Base-by-base conservation (phyloP, 2,797 vertebrate species). In the Philypnodon macrostomus region DNA sequence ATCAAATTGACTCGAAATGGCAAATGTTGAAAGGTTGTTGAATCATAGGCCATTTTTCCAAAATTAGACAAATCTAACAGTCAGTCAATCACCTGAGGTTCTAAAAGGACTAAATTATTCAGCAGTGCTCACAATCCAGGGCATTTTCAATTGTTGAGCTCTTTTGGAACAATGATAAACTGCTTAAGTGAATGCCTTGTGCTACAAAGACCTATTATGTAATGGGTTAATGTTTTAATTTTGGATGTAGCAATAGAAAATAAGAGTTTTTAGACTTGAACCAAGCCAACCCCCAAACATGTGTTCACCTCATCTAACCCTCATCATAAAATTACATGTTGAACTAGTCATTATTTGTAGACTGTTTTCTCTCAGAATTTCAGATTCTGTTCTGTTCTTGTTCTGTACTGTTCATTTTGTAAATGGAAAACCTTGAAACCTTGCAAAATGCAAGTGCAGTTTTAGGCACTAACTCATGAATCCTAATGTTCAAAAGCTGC, bases 91-190 rank as follows among this genome's bases (percentile, higher is more conserved):
- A 77, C 58, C 35, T 26, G 62, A 58, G 47, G 68, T 83, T 81
- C 66, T 78, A 80, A 84, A 71, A 40, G 67, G 33, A 18, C 56
- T 21, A 65, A 85, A 81, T 80, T 70, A 59, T 70, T 61, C 53
- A 12, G 66, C 60, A 60, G 49, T 49, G 31, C 55, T 60, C 59
- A 58, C 34, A 53, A 56, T 63, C 45, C n/a, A 59, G 51, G 47
- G 24, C 37, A 21, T 56, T 58, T 58, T 61, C 57, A 24, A 51
- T 38, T 34, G 4, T 61, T 71, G 47, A 62, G 14, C 41, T 44
- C 24, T 56, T 39, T 23, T 23, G 3, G 6, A 23, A 23, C n/a
- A n/a, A n/a, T n/a, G n/a, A n/a, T n/a, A n/a, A n/a, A n/a, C n/a
- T n/a, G n/a, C 3, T 23, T 13, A 7, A 4, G 19, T 12, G 21